Evolutionary conservation across 2,888 invertebrate genomes (phyloP).

Genomic region (Cyrtodaria siliqua): DNA sequence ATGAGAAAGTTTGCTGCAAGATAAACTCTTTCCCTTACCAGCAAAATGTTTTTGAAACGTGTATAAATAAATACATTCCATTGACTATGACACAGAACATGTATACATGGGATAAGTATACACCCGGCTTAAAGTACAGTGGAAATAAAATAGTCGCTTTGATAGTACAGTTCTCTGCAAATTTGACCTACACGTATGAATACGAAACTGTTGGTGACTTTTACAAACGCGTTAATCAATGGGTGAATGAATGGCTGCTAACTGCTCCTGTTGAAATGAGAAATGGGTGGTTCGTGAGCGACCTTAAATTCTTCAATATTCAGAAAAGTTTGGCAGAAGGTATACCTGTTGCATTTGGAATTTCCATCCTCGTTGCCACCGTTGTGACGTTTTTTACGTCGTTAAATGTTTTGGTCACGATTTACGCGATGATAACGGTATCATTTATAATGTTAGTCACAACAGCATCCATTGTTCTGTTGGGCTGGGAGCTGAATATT

Average conservation of each 20-base stretch:
- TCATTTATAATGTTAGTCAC: conserved; percentile 94
- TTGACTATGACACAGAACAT: conserved; percentile 66
- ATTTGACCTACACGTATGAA: conserved; percentile 90
- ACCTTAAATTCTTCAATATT: conserved; percentile 95
- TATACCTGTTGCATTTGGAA: conserved; percentile 92
- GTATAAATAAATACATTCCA: conserved; percentile 90
- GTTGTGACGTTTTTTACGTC: conserved; percentile 94
- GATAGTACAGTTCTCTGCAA: conserved; percentile 96
- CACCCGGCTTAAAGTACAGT: conserved; percentile 95
- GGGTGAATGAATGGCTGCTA: conserved; percentile 90
- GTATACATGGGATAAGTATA: conserved; percentile 90
- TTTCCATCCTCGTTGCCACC: conserved; percentile 92
- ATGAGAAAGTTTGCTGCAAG: conserved; percentile 92
- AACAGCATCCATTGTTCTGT: conserved; percentile 87
- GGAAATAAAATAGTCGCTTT: conserved; percentile 90
- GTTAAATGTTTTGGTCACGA: conserved; percentile 92
- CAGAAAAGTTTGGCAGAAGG: conserved; percentile 93
- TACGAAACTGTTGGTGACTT: conserved; percentile 93
- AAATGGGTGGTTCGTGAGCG: conserved; percentile 94
- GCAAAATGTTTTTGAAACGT: conserved; percentile 91
- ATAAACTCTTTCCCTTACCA: conserved; percentile 91
- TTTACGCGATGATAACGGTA: conserved; percentile 94
- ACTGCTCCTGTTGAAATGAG: conserved; percentile 92
- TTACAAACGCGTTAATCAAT: conserved; percentile 90
- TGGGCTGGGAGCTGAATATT: conserved; percentile 96